Evolutionary conservation across 1,140 invertebrate genomes (phyloP).

Genomic region (Lepidurus arcticus): DNA sequence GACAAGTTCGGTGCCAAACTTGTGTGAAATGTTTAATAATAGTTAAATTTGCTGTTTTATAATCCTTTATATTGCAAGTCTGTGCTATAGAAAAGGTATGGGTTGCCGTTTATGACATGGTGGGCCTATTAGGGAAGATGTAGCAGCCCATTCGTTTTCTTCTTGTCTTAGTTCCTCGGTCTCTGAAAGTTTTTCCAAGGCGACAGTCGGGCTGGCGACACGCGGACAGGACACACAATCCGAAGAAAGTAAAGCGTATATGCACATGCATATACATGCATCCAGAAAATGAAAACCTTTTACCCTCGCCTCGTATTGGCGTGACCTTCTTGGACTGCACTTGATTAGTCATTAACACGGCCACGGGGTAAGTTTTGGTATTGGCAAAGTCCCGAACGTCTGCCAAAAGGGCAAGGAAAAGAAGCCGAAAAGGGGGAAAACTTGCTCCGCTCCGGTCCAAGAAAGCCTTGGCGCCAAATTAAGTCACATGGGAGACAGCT

Average conservation of each 20-base stretch:
- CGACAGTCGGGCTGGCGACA: slow-evolving; percentile 11
- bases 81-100: neutral
- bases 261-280: neutral
- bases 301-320: neutral
- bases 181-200: neutral
- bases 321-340: slow-evolving; percentile 11
- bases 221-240: neutral
- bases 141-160: neutral
- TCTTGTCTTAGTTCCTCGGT: neutral
- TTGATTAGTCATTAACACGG: slow-evolving; percentile 19
- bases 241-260: neutral
- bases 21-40: too few relatives aligned
- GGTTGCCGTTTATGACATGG: neutral
- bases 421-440: slow-evolving; percentile 7
- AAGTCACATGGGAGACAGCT: slow-evolving; percentile 21
- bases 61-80: too few relatives aligned
- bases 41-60: too few relatives aligned
- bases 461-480: slow-evolving; percentile 18
- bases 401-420: neutral
- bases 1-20: too few relatives aligned
- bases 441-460: neutral
- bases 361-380: neutral
- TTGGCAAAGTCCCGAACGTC: slow-evolving; percentile 1
- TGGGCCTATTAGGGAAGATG: neutral
- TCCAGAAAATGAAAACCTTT: slow-evolving; percentile 9